Conservation (phyloP, 2,888 invertebrate genomes). For the Galerucella nymphaeae region DNA sequence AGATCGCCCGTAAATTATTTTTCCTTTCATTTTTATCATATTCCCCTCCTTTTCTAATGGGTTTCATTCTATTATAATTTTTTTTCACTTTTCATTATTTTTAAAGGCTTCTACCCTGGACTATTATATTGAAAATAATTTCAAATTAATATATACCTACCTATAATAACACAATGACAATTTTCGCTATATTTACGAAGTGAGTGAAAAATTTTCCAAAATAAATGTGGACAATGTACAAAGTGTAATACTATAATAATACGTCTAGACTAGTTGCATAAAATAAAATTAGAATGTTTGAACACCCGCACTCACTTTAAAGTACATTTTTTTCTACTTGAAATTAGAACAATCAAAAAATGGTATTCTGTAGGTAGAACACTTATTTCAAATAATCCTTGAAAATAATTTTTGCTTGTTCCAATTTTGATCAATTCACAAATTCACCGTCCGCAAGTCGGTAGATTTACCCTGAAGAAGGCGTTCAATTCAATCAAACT, state of each 20-base stretch:
- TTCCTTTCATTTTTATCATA: too few species aligned
- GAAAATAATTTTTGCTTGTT: neutral
- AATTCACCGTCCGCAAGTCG: slow-evolving; percentile 72
- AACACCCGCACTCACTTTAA: slow-evolving; percentile 7
- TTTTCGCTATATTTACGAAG: neutral
- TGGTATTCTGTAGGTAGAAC: too few species aligned
- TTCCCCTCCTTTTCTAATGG: too few species aligned
- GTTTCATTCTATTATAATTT: too few species aligned
- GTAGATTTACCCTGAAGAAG: slow-evolving; percentile 90
- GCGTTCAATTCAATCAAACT: slow-evolving; percentile 93
- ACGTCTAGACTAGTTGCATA: neutral
- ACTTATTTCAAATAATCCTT: too few species aligned
- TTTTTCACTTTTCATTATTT: too few species aligned
- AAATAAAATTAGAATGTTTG: neutral
- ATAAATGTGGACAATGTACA: neutral
- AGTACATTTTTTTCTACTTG: neutral
- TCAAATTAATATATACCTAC: neutral
- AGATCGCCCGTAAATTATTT: too few species aligned
- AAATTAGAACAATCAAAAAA: neutral
- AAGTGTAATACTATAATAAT: neutral
- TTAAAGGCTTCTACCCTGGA: too few species aligned
- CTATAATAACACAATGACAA: neutral
- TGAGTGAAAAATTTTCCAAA: neutral
- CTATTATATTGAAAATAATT: too few species aligned
- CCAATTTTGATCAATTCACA: neutral